Base-by-base conservation (phyloP, 2,888 invertebrate genomes). In the Tachina fera region DNA sequence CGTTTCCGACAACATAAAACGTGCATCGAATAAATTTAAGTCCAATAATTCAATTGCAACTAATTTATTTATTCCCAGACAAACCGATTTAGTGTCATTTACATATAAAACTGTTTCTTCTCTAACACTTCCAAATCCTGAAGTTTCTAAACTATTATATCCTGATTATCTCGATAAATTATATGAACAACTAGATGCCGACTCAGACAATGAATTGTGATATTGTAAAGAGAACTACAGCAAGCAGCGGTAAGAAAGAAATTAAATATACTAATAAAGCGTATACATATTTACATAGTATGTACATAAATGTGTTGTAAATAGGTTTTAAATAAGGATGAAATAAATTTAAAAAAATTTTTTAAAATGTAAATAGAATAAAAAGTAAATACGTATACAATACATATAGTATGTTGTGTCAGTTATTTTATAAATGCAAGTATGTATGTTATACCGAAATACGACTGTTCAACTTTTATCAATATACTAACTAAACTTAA, bases 171-270 rank as follows among this genome's bases (percentile, higher is more conserved):
- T 89, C 6, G 87, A 89, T 65, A 88, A 88, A 51, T 79, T 89
- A 43, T 90, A 88, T 84, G 88, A 88, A 6, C 86, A 87, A 60
- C 87, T 90, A 39, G 89, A 90, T 86, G 88, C 90, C 0, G 89
- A 90, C 19, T 83, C 87, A 13, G 90, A 90, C 43, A 88, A 87
- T 13, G 90, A 90, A 11, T 79, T 82, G 71, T 86, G 84, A 84
- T 84, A 47, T 67, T 41, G 45, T 45, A 19, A 75, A 80, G 49
- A 68, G 74, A 31, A 16, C 1, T 53, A 53, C 13, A 51, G 31
- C 31, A 31, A 31, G 31, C 31, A 31, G 31, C 31, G 31, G 0
- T 31, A 31, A 31, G 49, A 51, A n/a, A n/a, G n/a, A 51, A n/a
- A 51, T 51, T 8, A 51, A 16, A 51, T 51, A n/a, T n/a, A 9